Base-by-base conservation (phyloP, 1,140 invertebrate species). In the Lordiphosa clarofinis region DNA sequence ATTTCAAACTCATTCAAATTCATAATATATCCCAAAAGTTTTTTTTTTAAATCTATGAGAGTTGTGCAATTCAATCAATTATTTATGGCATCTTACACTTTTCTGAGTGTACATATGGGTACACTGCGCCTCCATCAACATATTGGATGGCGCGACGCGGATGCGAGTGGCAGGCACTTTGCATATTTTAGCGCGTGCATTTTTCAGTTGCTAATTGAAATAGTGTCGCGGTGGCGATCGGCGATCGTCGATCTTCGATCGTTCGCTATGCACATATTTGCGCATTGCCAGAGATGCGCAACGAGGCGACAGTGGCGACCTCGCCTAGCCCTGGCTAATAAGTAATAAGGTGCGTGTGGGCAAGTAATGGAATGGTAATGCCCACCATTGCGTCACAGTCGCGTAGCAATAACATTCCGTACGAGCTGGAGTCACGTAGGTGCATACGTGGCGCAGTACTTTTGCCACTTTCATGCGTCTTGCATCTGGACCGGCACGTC, bases 151-250 rank as follows among this genome's bases (percentile, higher is more conserved):
- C 70, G 65, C 60, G 69, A 71, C 68, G 69, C 39, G 63, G 55
- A 65, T 48, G 72, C 67, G 61, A 74, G 67, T 72, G 75, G 67
- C 61, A 58, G 74, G 59, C 82, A 76, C 82, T 76, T 73, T 86
- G 82, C 82, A 82, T 82, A 76, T 73, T 86, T 86, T 86, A 73
- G 75, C 75, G 68, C 64, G 76, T 76, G 72, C 68, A 81, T 46
- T 82, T 46, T 76, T 75, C 81, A 86, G 72, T 74, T 87, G 82
- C 82, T 87, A 87, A 87, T 87, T 87, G 82, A 87, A 87, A 86
- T 82, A 78, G 76, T 84, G 68, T 73, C 60, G 68, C 36, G 47
- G 57, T 15, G 42, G 9, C 12, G 48, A 67, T 73, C 64, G 42
- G 9, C 12, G 48, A 67, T 73, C 64, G 56, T 55, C 33, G 28